Evolutionary conservation across 2,888 invertebrate species (phyloP).

Genomic region (Syritta pipiens): DNA sequence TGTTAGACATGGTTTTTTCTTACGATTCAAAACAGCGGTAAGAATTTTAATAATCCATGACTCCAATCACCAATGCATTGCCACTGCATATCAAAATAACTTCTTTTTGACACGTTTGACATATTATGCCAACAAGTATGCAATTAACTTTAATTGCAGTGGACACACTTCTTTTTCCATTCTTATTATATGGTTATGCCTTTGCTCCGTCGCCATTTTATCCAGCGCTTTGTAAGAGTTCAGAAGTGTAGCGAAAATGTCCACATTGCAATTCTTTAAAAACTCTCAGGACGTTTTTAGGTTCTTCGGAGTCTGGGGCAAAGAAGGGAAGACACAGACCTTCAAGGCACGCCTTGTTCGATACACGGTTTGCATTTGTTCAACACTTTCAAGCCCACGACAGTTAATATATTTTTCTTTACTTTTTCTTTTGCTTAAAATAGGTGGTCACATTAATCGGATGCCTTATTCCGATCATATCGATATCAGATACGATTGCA

Average conservation of each 20-base stretch:
- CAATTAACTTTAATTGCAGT: too few species aligned
- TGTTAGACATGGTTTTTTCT: too few species aligned
- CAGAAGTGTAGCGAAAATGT: not conserved
- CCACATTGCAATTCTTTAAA: constrained; percentile 7
- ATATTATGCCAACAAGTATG: too few species aligned
- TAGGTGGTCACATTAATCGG: not conserved
- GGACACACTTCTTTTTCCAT: too few species aligned
- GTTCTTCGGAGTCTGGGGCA: constrained; percentile 13
- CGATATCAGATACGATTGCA: not conserved
- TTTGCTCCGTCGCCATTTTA: not conserved
- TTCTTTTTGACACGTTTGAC: too few species aligned
- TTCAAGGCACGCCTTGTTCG: not conserved
- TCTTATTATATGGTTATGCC: too few species aligned
- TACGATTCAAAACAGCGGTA: too few species aligned
- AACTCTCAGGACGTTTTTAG: constrained; percentile 10
- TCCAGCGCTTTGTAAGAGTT: not conserved
- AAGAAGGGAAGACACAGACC: not conserved
- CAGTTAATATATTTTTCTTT: not conserved
- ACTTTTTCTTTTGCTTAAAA: not conserved
- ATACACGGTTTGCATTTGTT: constrained; percentile 1
- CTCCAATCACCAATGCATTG: too few species aligned
- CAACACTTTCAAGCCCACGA: not conserved
- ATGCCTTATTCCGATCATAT: constrained; percentile 4
- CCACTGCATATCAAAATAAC: too few species aligned
- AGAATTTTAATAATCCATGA: too few species aligned